Base-by-base conservation (phyloP, 2,888 invertebrate species). In the Dynastes hyllus region DNA sequence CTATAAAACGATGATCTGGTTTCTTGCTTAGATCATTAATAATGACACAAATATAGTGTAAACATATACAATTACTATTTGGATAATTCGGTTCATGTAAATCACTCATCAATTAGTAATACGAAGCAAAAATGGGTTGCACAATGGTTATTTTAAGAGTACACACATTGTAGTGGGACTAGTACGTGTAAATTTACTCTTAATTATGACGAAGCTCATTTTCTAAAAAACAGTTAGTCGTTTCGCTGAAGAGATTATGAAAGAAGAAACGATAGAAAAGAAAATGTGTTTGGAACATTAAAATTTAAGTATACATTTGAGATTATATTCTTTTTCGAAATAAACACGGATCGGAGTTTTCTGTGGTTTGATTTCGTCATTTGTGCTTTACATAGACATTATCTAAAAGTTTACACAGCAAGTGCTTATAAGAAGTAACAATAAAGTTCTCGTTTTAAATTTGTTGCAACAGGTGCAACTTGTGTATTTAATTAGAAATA, bases 1-100 rank as follows among this genome's bases (percentile, higher is more conserved):
- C 55, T 27, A 22, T 58, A 58, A 58, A 58, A 58, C 5, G 55
- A 58, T 58, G 55, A 58, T 58, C 55, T 58, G 55, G 22, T 22
- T 58, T 27, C 55, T 45, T 27, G 55, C 4, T 58, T 58, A 16
- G 55, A 22, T 58, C 55, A 22, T 58, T 58, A 58, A 58, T 58
- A 58, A 58, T 58, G 55, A 58, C 55, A 22, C 22, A 58, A 16
- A 58, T 8, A 58, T 58, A 58, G 22, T 22, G 55, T 58, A 58
- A 58, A 58, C 22, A 58, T 58, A 58, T 22, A 8, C 55, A 58
- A 58, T 58, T 58, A 58, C 55, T 16, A 58, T 22, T 58, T 22
- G 55, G 16, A 58, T 58, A 22, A 58, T 58, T 58, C 22, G 5
- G 22, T 58, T 16, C 8, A 58, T 58, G 55, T 58, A 58, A 58